These are phyloP conservation scores for Dexiosoma caninum DNA, from an alignment of 2,888 invertebrate species.

Conservation along the genomic window DNA sequence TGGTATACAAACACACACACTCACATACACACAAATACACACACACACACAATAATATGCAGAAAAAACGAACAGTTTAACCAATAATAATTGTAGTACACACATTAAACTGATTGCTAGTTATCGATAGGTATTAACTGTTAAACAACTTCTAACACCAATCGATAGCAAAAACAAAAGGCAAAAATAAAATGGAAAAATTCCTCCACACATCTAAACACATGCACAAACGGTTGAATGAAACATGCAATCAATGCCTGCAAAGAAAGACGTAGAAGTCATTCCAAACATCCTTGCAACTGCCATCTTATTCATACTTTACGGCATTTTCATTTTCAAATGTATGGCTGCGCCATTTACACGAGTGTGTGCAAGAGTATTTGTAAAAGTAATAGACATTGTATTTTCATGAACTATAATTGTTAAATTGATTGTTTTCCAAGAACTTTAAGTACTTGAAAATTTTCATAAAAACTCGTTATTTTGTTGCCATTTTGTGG, in stretches of 20 bases:
- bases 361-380: neutral
- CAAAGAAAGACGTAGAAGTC: neutral
- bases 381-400: constrained; percentile 20
- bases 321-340: constrained; percentile 34
- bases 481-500: constrained; percentile 72
- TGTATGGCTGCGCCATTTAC: constrained; percentile 54
- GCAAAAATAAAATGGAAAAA: too few relatives aligned
- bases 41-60: neutral
- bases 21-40: neutral
- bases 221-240: too few relatives aligned
- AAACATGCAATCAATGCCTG: neutral
- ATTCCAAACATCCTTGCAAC: constrained; percentile 10
- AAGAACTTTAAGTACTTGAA: constrained; percentile 65
- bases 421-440: constrained; percentile 68
- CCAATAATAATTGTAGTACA: constrained; percentile 57
- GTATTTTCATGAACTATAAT: constrained; percentile 63
- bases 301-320: constrained; percentile 20
- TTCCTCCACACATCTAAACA: neutral
- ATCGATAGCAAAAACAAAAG: constrained; percentile 28
- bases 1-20: constrained; percentile 15
- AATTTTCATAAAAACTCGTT: constrained; percentile 70
- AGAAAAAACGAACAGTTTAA: constrained; percentile 52
- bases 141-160: constrained; percentile 53
- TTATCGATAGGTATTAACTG: constrained; percentile 61
- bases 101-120: constrained; percentile 61